phyloP scores from a whole-genome alignment of 1,140 invertebrate species.

The Pseudomyrmex gracilis region DNA sequence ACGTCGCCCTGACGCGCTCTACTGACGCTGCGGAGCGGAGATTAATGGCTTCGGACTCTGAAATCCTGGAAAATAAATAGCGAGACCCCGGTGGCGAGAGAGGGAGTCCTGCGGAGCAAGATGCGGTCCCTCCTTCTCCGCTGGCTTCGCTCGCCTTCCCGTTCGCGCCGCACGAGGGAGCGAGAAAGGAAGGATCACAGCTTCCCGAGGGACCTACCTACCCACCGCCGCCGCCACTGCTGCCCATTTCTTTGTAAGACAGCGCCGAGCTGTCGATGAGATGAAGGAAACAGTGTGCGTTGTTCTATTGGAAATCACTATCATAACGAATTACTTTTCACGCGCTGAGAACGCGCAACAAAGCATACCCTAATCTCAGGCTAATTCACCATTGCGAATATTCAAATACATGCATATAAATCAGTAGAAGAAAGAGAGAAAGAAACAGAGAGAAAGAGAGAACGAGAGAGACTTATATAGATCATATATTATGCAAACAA shows the following conservation, averaged over 20 bases:
- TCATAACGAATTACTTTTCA: constrained; percentile 34
- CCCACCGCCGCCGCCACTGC: constrained; percentile 58
- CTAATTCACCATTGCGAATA: neutral
- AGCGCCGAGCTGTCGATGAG: constrained; percentile 68
- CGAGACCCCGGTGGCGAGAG: constrained; percentile 79
- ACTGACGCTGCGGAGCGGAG: constrained; percentile 82
- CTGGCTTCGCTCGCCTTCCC: constrained; percentile 47
- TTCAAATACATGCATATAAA: neutral
- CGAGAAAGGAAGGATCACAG: constrained; percentile 51
- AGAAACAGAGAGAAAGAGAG: too few relatives aligned
- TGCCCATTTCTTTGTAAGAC: constrained; percentile 68
- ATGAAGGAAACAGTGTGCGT: constrained; percentile 64
- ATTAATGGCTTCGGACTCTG: constrained; percentile 85
- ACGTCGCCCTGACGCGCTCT: constrained; percentile 84
- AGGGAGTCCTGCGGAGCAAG: constrained; percentile 75
- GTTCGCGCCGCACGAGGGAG: constrained; percentile 26
- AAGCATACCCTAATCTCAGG: neutral
- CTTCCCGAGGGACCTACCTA: constrained; percentile 75
- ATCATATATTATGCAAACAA: neutral
- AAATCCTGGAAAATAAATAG: constrained; percentile 86
- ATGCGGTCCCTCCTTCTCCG: constrained; percentile 60
- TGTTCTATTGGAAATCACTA: constrained; percentile 36
- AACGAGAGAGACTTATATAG: too few relatives aligned
- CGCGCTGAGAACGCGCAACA: neutral
- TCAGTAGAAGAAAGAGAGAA: neutral